These are phyloP conservation scores for Platichthys flesus DNA, from an alignment of 2,113 vertebrate species.

Conservation along the genomic window DNA sequence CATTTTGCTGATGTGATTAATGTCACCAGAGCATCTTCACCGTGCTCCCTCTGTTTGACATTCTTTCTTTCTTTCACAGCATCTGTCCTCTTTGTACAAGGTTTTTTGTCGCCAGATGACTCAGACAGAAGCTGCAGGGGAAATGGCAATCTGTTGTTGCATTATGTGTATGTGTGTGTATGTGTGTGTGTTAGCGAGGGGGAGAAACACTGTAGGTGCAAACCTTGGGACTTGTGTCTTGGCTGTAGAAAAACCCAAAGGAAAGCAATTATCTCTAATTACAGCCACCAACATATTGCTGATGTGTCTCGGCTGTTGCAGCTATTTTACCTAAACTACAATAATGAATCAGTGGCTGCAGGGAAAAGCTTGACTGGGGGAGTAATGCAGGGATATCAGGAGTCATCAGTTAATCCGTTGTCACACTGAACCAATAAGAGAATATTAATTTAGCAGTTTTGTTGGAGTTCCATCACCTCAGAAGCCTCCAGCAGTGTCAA, in stretches of 20 bases:
- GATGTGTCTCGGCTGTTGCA: slow-evolving; percentile 41
- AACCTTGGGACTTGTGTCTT: slow-evolving; percentile 43
- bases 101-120: slow-evolving; percentile 28
- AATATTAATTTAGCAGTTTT: neutral
- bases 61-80: neutral
- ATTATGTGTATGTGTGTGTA: neutral
- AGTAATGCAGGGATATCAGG: slow-evolving; percentile 8
- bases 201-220: slow-evolving; percentile 2
- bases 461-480: neutral
- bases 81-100: slow-evolving; percentile 8
- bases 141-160: neutral
- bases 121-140: slow-evolving; percentile 25
- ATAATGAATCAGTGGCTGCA: slow-evolving; percentile 31
- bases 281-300: slow-evolving; percentile 41
- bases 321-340: slow-evolving; percentile 32
- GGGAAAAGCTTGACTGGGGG: neutral
- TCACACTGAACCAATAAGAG: slow-evolving; percentile 10
- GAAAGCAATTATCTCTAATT: slow-evolving; percentile 55
- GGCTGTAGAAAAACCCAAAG: slow-evolving; percentile 46
- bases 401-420: slow-evolving; percentile 5
- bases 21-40: neutral
- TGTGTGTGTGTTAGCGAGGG: neutral
- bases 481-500: neutral
- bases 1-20: neutral
- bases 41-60: neutral